Evolutionary conservation across 2,888 invertebrate species (phyloP).

Genomic region (Ptychoptera albimana): DNA sequence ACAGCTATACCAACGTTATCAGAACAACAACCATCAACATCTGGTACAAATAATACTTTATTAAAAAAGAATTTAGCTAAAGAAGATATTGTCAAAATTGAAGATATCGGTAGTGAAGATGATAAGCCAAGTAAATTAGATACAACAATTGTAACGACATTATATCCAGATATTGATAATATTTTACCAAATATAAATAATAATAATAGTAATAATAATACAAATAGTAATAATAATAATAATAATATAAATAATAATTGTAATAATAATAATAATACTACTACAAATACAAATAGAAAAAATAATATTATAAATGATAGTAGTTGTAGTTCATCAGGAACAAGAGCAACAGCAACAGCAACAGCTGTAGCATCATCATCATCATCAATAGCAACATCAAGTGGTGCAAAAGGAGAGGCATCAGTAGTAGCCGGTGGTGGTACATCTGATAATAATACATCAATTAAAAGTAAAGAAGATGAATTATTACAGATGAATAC

Average conservation of each 20-base stretch:
- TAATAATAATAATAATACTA: no score
- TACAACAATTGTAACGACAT: not conserved
- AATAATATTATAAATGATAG: not conserved
- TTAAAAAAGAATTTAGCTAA: slow-evolving; percentile 1
- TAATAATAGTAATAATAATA: no score
- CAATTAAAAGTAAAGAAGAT: slow-evolving; percentile 9
- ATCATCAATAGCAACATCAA: no score
- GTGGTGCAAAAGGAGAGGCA: no score
- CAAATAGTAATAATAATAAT: no score
- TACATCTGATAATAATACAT: slow-evolving; percentile 7
- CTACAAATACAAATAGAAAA: no score
- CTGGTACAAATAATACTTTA: not conserved
- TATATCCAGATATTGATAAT: no score
- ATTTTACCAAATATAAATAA: no score
- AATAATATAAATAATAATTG: no score
- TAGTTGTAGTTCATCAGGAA: not conserved
- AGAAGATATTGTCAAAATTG: slow-evolving; percentile 20
- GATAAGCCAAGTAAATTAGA: slow-evolving; percentile 6
- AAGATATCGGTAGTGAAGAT: slow-evolving; percentile 28
- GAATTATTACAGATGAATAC: slow-evolving; percentile 6
- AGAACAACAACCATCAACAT: slow-evolving; percentile 12
- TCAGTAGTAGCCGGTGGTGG: not conserved
- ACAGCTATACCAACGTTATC: slow-evolving; percentile 1
- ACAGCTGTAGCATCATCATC: not conserved
- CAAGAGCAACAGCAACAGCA: not conserved